phyloP scores from a whole-genome alignment of 2,113 vertebrate genomes.

The Sceloporus undulatus region DNA sequence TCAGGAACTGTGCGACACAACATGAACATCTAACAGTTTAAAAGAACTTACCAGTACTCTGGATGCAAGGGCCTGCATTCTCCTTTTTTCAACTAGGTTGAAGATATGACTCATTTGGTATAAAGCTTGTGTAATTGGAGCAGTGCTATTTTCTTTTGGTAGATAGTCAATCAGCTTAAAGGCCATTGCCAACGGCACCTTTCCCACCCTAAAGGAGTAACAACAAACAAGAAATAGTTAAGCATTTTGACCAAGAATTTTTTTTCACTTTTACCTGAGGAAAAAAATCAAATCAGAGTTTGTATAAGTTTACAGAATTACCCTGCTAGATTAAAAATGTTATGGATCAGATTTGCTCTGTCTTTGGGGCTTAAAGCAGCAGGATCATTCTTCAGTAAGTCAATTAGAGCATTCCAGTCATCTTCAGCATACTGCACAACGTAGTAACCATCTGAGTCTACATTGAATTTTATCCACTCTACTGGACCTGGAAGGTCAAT shows the following conservation, averaged over 20 bases:
- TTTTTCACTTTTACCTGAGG: background rate
- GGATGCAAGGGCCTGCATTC: conserved; percentile 73
- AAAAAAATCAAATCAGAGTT: background rate
- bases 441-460: conserved; percentile 90
- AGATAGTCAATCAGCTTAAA: conserved; percentile 85
- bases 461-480: conserved; percentile 93
- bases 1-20: background rate
- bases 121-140: conserved; percentile 88
- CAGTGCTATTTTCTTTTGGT: conserved; percentile 81
- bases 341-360: conserved; percentile 90
- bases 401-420: conserved; percentile 82
- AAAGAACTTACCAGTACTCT: conserved; percentile 82
- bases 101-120: conserved; percentile 84
- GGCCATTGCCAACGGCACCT: conserved; percentile 82
- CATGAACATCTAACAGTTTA: background rate
- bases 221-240: conserved; percentile 46
- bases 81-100: conserved; percentile 86
- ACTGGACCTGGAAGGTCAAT: conserved; percentile 83
- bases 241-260: background rate
- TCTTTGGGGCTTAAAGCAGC: conserved; percentile 85
- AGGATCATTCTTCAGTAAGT: conserved; percentile 79
- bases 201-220: conserved; percentile 82
- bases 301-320: conserved; percentile 59
- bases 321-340: conserved; percentile 91
- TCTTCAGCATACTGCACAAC: conserved; percentile 87